Conservation (phyloP, 2,888 invertebrate species). For the Fragum whitleyi region DNA sequence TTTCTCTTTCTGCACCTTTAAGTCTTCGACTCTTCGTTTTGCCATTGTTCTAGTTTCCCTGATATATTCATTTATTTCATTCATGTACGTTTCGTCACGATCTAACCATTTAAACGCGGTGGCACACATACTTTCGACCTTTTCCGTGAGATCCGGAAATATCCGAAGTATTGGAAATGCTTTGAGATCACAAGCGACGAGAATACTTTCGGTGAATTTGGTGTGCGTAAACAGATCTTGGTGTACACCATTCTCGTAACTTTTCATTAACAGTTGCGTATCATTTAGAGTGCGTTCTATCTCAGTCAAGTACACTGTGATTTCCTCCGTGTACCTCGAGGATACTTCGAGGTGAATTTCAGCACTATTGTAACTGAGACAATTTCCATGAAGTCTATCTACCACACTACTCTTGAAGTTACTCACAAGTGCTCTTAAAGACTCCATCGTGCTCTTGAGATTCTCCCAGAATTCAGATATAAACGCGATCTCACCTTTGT, state of each 20-base stretch:
- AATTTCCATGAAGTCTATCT: conserved; percentile 76
- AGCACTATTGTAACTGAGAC: conserved; percentile 76
- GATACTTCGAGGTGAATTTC: conserved; percentile 77
- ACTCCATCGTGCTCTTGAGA: conserved; percentile 74
- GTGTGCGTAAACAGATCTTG: conserved; percentile 79
- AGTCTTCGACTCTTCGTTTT: conserved; percentile 73
- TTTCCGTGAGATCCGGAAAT: conserved; percentile 79
- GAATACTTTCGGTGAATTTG: conserved; percentile 75
- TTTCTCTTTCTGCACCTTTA: conserved; percentile 78
- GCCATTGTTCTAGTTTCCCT: conserved; percentile 78
- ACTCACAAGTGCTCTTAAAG: conserved; percentile 68
- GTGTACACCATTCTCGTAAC: conserved; percentile 75
- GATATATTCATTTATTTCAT: conserved; percentile 80
- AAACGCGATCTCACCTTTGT: conserved; percentile 72
- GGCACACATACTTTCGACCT: conserved; percentile 75
- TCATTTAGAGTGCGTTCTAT: conserved; percentile 71
- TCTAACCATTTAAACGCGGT: conserved; percentile 80
- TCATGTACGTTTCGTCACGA: conserved; percentile 82
- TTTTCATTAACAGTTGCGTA: conserved; percentile 75
- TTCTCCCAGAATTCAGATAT: conserved; percentile 82
- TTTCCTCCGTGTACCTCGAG: conserved; percentile 76
- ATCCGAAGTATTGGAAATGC: conserved; percentile 82
- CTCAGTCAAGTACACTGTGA: conserved; percentile 72
- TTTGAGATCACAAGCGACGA: conserved; percentile 80
- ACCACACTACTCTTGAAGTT: conserved; percentile 79